A percentile compares a stretch with the other conserved stretches of the same genome.
These are phyloP conservation scores for Tympanuchus pallidicinctus DNA, from an alignment of 2,113 vertebrate genomes.

Conservation along the genomic window DNA sequence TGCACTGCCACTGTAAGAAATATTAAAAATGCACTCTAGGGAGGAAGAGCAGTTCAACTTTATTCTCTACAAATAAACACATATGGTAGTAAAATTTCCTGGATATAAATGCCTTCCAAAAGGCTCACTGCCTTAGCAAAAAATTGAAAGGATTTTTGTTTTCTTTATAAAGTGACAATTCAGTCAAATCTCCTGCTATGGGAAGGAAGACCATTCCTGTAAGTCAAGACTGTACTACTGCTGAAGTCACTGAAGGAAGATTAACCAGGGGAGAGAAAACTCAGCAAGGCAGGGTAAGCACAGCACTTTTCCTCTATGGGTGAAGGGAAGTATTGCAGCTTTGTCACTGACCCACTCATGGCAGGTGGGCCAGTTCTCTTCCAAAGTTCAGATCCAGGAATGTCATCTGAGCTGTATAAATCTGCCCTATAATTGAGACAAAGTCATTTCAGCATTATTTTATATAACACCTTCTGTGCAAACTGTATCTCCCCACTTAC, in stretches of 20 bases:
- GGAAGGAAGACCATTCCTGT: not conserved
- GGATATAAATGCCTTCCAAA: not conserved
- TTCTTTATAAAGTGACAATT: constrained; percentile 11
- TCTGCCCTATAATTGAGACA: not conserved
- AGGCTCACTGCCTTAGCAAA: not conserved
- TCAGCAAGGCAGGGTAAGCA: constrained; percentile 69
- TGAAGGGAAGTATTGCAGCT: not conserved
- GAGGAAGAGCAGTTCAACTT: not conserved
- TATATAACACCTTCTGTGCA: not conserved
- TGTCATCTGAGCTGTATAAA: not conserved
- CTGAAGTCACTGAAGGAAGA: not conserved
- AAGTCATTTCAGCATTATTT: not conserved
- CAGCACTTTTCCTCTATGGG: not conserved
- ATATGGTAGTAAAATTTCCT: not conserved
- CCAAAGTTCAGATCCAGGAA: not conserved
- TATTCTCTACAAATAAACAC: not conserved
- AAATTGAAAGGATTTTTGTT: not conserved
- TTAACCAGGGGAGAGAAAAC: not conserved
- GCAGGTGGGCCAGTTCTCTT: not conserved
- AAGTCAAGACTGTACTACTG: not conserved
- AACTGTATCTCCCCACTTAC: not conserved
- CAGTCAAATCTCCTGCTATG: not conserved
- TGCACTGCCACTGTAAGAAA: not conserved
- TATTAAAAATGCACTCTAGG: not conserved
- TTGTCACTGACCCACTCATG: not conserved